A percentile compares a stretch with the other conserved stretches of the same genome.
Evolutionary conservation across 2,797 vertebrate species (phyloP).

Genomic region (Periparus ater): DNA sequence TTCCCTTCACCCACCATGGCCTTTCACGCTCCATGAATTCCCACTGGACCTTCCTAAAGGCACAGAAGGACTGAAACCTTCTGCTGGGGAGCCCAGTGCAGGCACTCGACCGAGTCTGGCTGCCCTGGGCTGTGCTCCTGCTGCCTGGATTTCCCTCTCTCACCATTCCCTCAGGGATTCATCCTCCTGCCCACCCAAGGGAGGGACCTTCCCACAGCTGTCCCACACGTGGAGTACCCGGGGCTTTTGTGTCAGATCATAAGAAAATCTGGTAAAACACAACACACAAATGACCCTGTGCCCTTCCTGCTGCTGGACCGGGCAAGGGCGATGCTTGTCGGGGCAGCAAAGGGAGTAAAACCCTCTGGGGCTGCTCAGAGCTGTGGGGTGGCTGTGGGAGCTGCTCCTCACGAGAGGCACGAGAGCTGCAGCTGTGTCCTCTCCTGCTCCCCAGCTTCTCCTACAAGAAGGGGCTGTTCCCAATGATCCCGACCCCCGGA

Average conservation of each 20-base stretch:
- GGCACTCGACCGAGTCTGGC: accelerated
- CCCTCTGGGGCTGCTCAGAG: background rate
- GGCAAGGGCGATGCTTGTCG: accelerated
- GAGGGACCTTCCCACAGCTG: background rate
- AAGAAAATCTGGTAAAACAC: background rate
- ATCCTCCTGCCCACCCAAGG: background rate
- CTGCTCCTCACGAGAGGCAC: background rate
- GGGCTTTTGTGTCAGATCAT: background rate
- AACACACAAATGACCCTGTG: background rate
- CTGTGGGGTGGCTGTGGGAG: background rate
- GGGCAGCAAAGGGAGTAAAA: background rate
- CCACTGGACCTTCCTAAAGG: background rate
- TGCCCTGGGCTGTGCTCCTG: background rate
- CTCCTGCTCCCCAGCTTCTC: background rate
- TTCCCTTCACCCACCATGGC: background rate
- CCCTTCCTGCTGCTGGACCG: background rate
- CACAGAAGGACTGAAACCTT: background rate
- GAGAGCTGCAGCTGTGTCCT: background rate
- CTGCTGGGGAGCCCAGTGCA: background rate
- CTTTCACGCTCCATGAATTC: background rate
- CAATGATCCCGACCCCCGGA: background rate
- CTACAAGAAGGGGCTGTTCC: background rate
- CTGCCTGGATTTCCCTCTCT: background rate
- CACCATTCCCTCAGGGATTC: background rate
- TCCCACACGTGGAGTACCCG: background rate